phyloP scores from a whole-genome alignment of 1,140 invertebrate genomes.

The Bombyx mori region ASM3026992v2 NC_085115.1:6000501-6001000 shows the following conservation, averaged over 20 bases:
- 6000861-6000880: constrained; percentile 83
- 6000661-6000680: constrained; percentile 85
- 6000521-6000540: constrained; percentile 87
- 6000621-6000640: constrained; percentile 83
- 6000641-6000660: constrained; percentile 81
- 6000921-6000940: constrained; percentile 84
- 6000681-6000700: constrained; percentile 86
- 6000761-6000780: constrained; percentile 77
- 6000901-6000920: constrained; percentile 85
- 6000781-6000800: constrained; percentile 81
- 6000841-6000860: constrained; percentile 84
- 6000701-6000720: constrained; percentile 80
- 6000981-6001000: constrained; percentile 82
- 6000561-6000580: constrained; percentile 80
- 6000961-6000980: constrained; percentile 86
- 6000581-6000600: constrained; percentile 82
- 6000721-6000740: constrained; percentile 83
- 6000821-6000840: constrained; percentile 90
- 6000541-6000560: constrained; percentile 76
- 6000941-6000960: constrained; percentile 87
- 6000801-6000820: constrained; percentile 88
- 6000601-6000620: constrained; percentile 89
- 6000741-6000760: constrained; percentile 92
- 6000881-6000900: constrained; percentile 92
- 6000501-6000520: constrained; percentile 82